These are phyloP conservation scores for Puffinus mauretanicus DNA, from an alignment of 2,113 vertebrate species.

Conservation along the genomic window DNA sequence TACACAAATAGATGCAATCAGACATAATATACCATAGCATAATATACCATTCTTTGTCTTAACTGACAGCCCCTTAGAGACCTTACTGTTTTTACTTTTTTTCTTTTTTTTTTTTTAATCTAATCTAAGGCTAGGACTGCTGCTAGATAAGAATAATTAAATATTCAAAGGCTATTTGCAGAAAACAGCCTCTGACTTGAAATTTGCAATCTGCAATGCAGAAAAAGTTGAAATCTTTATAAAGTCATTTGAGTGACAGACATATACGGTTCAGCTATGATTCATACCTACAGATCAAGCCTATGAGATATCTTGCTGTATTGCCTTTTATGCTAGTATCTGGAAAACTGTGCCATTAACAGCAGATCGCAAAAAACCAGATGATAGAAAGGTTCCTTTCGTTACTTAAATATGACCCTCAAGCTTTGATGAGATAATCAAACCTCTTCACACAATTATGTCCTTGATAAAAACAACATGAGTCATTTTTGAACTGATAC, in stretches of 20 bases:
- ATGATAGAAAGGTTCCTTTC: background rate
- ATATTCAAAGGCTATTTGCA: background rate
- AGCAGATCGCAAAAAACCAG: accelerated
- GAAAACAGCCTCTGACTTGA: background rate
- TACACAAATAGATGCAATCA: background rate
- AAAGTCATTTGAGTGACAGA: background rate
- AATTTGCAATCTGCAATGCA: background rate
- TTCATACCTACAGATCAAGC: background rate
- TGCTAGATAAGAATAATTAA: background rate
- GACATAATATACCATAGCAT: background rate
- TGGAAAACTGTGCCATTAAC: background rate
- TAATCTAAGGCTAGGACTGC: background rate
- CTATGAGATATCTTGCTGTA: background rate
- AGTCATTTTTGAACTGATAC: background rate
- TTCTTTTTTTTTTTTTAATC: background rate
- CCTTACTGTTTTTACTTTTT: background rate
- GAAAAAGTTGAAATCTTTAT: background rate
- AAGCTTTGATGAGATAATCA: background rate
- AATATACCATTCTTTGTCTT: background rate
- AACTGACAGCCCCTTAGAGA: background rate
- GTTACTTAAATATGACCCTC: background rate
- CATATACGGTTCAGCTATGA: background rate
- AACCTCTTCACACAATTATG: background rate
- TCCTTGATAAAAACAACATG: background rate
- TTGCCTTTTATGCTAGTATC: background rate